Conservation (phyloP, 2,888 invertebrate genomes). For the Cryptosula pallasiana region DNA sequence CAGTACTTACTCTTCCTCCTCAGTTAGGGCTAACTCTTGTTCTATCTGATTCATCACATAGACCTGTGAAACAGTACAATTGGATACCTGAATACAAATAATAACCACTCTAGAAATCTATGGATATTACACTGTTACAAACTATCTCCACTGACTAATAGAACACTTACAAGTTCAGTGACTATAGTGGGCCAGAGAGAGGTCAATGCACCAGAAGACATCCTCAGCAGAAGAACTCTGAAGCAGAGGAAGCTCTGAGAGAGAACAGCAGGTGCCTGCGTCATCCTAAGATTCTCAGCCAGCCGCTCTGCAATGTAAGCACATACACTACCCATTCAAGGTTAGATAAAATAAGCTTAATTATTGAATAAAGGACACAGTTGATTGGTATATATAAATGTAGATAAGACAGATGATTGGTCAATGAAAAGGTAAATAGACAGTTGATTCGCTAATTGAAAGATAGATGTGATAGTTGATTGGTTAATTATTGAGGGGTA, state of each 20-base stretch:
- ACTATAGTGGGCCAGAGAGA: constrained; percentile 87
- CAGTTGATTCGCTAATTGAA: too few relatives aligned
- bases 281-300: constrained; percentile 72
- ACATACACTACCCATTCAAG: background rate
- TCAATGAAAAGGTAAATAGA: too few relatives aligned
- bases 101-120: too few relatives aligned
- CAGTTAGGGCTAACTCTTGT: constrained; percentile 71
- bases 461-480: too few relatives aligned
- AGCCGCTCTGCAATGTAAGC: constrained; percentile 66
- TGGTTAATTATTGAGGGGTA: too few relatives aligned
- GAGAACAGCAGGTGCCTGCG: constrained; percentile 70
- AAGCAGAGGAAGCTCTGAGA: constrained; percentile 83
- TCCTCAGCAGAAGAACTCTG: constrained; percentile 74
- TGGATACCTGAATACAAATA: too few relatives aligned
- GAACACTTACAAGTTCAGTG: constrained; percentile 67
- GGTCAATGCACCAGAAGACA: constrained; percentile 77
- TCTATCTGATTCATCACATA: constrained; percentile 82
- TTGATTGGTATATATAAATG: too few relatives aligned
- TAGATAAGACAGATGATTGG: too few relatives aligned
- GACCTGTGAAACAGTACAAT: constrained; percentile 53
- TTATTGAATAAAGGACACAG: too few relatives aligned
- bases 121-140: too few relatives aligned
- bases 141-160: too few relatives aligned
- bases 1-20: constrained; percentile 69
- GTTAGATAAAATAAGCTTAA: too few relatives aligned